These are phyloP conservation scores for Synergus japonicus DNA, from an alignment of 2,888 invertebrate species.

Conservation along the genomic window DNA sequence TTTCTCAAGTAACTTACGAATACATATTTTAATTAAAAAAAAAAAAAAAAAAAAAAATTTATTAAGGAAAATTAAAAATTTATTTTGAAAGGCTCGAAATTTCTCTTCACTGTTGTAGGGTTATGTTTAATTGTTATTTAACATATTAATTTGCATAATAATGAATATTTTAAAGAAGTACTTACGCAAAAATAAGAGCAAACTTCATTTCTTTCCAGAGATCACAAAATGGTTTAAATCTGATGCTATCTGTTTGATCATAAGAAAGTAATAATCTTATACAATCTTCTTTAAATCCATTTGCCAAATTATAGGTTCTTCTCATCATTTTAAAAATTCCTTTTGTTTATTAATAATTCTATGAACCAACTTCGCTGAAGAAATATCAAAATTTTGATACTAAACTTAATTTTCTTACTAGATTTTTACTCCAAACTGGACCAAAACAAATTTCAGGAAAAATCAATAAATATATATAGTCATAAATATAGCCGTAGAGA, in stretches of 20 bases:
- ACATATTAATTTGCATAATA: background rate
- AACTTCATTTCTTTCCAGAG: constrained; percentile 73
- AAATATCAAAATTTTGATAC: background rate
- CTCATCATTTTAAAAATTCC: constrained; percentile 30
- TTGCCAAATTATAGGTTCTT: constrained; percentile 51
- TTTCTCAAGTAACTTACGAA: too few species aligned
- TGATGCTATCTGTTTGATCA: constrained; percentile 61
- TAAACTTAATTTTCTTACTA: background rate
- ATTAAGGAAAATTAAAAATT: background rate
- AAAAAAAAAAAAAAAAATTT: background rate
- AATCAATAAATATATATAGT: background rate
- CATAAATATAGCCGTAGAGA: background rate
- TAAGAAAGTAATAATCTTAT: constrained; percentile 63
- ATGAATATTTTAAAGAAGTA: constrained; percentile 22
- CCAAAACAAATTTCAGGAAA: background rate
- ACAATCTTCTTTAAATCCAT: constrained; percentile 70
- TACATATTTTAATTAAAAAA: background rate
- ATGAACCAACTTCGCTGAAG: background rate
- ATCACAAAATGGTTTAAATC: constrained; percentile 68
- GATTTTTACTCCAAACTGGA: background rate
- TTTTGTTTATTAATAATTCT: background rate
- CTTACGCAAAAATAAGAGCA: constrained; percentile 69
- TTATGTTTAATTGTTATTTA: background rate
- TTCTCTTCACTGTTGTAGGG: background rate
- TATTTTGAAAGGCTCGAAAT: constrained; percentile 1